phyloP scores from a whole-genome alignment of 35 echinoderm and acorn worm species.

The Patiria miniata region DNA sequence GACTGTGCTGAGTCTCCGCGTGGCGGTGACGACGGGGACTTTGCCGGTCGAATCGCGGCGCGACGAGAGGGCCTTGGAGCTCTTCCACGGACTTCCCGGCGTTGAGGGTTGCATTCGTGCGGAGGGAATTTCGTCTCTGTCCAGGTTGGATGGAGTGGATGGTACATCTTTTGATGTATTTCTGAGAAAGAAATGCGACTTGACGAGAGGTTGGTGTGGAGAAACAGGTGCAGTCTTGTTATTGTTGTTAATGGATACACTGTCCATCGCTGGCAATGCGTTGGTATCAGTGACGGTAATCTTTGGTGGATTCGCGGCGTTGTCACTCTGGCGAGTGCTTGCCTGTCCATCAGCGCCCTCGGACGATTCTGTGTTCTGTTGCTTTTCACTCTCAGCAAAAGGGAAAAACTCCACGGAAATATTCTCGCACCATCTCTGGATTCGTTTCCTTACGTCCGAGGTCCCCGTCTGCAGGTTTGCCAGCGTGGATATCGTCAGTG shows the following conservation, averaged over 20 bases:
- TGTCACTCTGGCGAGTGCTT: background rate
- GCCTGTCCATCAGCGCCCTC: background rate
- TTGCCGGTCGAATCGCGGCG: background rate
- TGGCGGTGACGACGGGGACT: background rate
- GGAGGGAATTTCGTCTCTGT: background rate
- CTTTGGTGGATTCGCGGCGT: background rate
- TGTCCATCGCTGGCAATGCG: too few species aligned
- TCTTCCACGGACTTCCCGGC: background rate
- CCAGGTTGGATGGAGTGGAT: too few species aligned
- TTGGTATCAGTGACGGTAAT: background rate
- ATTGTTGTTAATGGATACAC: background rate
- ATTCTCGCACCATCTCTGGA: conserved; percentile 16
- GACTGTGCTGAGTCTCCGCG: background rate
- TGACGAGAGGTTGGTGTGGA: background rate
- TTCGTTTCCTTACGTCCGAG: background rate
- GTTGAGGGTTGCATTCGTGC: background rate
- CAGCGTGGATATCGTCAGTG: background rate
- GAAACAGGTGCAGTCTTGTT: background rate
- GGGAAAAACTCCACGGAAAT: background rate
- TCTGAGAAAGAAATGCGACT: background rate
- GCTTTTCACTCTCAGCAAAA: background rate
- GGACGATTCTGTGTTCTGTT: background rate
- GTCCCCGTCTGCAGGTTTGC: background rate
- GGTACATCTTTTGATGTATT: background rate
- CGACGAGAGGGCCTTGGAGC: background rate